These are phyloP conservation scores for Camelus bactrianus DNA, from an alignment of 2,113 vertebrate species.

Conservation along the genomic window DNA sequence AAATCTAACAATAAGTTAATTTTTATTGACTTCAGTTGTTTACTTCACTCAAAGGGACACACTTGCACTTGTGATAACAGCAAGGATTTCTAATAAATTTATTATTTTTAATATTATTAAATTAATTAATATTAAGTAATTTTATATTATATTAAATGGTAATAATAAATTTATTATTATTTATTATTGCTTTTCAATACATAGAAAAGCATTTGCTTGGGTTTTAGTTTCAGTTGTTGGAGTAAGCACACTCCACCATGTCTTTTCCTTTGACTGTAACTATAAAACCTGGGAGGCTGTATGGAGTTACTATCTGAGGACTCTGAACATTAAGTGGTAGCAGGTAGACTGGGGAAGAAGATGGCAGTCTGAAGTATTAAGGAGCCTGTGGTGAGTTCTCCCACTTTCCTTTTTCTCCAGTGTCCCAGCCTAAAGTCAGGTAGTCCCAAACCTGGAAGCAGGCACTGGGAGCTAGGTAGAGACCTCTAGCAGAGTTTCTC, in stretches of 20 bases:
- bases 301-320: not conserved
- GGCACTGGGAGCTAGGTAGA: rapidly evolving
- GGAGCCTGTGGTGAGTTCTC: not conserved
- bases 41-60: not conserved
- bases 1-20: not conserved
- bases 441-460: not conserved
- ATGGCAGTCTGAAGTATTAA: not conserved
- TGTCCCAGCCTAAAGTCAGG: not conserved
- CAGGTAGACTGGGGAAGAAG: not conserved
- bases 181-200: not conserved
- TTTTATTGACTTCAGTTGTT: not conserved
- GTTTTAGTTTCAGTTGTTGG: not conserved
- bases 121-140: not conserved
- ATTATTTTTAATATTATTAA: not conserved
- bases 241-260: not conserved
- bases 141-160: not conserved
- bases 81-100: not conserved
- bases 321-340: not conserved
- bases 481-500: not conserved
- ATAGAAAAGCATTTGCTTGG: not conserved
- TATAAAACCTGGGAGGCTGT: not conserved
- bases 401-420: not conserved
- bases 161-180: not conserved
- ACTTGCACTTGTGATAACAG: not conserved
- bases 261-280: not conserved